A percentile compares a stretch with the other conserved stretches of the same genome.
phyloP scores from a whole-genome alignment of 2,113 vertebrate species.

The Phainopepla nitens region DNA sequence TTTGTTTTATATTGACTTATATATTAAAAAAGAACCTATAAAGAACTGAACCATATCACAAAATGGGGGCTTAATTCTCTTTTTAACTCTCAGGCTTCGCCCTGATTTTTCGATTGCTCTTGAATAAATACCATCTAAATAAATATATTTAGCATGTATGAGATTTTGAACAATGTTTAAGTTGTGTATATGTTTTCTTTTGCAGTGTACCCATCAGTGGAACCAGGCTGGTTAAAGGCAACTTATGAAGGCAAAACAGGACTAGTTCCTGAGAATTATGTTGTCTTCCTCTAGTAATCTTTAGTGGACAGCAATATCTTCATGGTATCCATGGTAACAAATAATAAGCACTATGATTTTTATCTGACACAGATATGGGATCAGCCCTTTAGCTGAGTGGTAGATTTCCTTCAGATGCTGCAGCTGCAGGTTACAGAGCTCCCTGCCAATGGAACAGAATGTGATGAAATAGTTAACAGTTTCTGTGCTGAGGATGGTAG shows the following conservation, averaged over 20 bases:
- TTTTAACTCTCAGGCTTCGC: neutral
- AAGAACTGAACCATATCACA: neutral
- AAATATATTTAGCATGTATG: neutral
- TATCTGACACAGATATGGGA: constrained; percentile 79
- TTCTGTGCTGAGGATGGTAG: constrained; percentile 58
- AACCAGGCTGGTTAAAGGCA: constrained; percentile 95
- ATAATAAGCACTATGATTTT: constrained; percentile 72
- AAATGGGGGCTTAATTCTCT: neutral
- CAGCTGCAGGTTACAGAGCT: constrained; percentile 58
- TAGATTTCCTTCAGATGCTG: constrained; percentile 59
- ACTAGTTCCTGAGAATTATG: constrained; percentile 92
- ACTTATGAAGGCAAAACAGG: constrained; percentile 92
- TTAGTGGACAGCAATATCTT: constrained; percentile 75
- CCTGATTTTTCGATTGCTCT: neutral
- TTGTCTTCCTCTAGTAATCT: constrained; percentile 85
- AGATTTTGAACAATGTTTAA: neutral
- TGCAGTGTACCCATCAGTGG: constrained; percentile 89
- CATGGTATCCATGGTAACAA: constrained; percentile 93
- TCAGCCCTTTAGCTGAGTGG: constrained; percentile 56
- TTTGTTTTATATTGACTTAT: neutral
- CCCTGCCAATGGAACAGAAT: constrained; percentile 47
- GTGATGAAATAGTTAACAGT: constrained; percentile 54
- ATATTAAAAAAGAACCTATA: neutral
- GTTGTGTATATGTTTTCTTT: neutral
- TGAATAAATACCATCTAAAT: neutral